phyloP scores from a whole-genome alignment of 2,888 invertebrate genomes.

The Caenorhabditis virilis region DNA sequence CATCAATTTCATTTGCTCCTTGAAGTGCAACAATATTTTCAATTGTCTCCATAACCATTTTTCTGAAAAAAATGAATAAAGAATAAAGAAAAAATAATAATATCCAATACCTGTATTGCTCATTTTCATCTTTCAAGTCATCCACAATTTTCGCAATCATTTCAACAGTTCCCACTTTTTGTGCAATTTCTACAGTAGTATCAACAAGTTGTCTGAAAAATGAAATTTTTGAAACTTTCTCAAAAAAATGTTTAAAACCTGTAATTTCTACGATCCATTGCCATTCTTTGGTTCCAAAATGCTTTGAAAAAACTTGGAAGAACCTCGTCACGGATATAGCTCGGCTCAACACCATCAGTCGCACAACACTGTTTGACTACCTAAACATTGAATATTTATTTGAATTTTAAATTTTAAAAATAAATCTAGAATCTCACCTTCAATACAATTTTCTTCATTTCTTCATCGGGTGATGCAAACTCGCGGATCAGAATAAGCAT shows the following conservation, averaged over 20 bases:
- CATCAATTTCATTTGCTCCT: constrained; percentile 97
- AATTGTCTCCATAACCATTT: constrained; percentile 99
- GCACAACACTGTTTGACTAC: constrained; percentile 99
- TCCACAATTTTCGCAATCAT: constrained; percentile 96
- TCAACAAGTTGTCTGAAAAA: constrained; percentile 78
- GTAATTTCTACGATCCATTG: constrained; percentile 94
- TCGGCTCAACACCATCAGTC: constrained; percentile 98
- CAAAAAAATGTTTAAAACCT: constrained; percentile 72
- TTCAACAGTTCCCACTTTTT: constrained; percentile 98
- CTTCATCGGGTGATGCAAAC: constrained; percentile 99
- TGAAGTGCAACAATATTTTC: constrained; percentile 73
- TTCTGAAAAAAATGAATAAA: constrained; percentile 70
- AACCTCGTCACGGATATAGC: constrained; percentile 98
- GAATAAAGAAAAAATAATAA: constrained; percentile 1
- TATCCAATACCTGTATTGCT: constrained; percentile 96
- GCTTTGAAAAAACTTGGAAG: constrained; percentile 62
- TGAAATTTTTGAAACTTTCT: background rate
- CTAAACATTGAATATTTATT: constrained; percentile 69
- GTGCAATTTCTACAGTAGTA: constrained; percentile 99
- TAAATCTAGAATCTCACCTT: constrained; percentile 75
- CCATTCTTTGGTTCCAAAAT: constrained; percentile 99
- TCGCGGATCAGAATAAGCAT: constrained; percentile 98
- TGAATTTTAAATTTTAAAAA: background rate
- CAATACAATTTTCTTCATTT: constrained; percentile 99
- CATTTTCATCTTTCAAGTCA: constrained; percentile 98